Evolutionary conservation across 53 echinoderm and acorn worm species (phyloP), one percentile per base, ranked within the genome.

Genomic region (Patiria pectinifera): DNA sequence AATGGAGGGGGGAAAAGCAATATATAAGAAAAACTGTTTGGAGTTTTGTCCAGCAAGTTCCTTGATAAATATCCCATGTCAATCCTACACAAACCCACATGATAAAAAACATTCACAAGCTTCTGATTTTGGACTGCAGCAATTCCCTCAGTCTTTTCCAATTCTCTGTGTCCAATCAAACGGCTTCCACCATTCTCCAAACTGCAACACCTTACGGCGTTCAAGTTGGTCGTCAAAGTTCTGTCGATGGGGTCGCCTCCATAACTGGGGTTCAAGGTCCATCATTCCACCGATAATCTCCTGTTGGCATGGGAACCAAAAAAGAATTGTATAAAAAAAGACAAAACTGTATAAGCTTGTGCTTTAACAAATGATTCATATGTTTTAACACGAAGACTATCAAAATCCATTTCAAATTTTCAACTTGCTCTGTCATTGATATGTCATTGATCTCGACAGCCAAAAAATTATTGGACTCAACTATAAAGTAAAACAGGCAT

Each of bases 91-190:
- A 60, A 8, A 60, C 0, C 12, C 12, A 60, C 60, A 60, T 11
- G 60, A 11, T 60, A 12, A 60, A 60, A 12, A 11, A 60, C 60
- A 60, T 60, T 11, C 8, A 60, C 60, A 60, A 60, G 12, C 60
- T 60, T 60, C 60, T 60, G 60, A 11, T 60, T 8, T 72, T 71
- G 22, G 14, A 43, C 21, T 18, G 4, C 2, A 15, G 0, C 70
- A 4, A 48, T 9, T 25, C 62, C 81, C 22, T 22, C 13, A 86
- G 23, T 82, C 85, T 91, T 95, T 95, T 77, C 96, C 95, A 69
- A 97, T 95, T 85, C 91, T 93, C 86, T 97, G 92, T 46, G 99
- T 99, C 96, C 97, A 97, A 75, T 99, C 99, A 91, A 95, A 99
- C 0, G 97, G 96, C 60, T 99, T 99, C 99, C 99, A 99, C 95